These are phyloP conservation scores for Equus przewalskii DNA, from an alignment of 2,113 vertebrate genomes.

Conservation along the genomic window DNA sequence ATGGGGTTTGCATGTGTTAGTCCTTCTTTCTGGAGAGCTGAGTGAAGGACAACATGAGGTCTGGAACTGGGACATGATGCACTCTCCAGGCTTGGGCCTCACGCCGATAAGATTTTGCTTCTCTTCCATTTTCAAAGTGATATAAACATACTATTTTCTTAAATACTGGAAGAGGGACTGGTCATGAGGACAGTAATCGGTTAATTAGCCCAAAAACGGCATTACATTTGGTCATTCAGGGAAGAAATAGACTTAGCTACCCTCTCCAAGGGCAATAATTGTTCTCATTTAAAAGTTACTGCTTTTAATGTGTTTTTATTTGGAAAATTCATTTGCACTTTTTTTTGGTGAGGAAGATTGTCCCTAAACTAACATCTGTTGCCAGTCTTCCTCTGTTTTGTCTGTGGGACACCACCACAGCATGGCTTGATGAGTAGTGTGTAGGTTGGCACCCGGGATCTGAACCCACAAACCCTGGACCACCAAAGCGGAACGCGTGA, in stretches of 20 bases:
- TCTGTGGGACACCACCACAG: too few species aligned
- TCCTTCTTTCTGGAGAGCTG: too few species aligned
- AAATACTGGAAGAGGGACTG: neutral
- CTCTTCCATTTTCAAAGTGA: neutral
- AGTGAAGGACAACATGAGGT: rapidly evolving
- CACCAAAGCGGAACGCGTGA: too few species aligned
- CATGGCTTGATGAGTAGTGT: too few species aligned
- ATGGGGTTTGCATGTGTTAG: rapidly evolving
- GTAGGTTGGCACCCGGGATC: too few species aligned
- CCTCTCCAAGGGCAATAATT: neutral
- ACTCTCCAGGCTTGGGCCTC: rapidly evolving
- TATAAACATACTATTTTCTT: neutral
- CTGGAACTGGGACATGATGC: rapidly evolving
- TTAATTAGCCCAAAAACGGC: neutral
- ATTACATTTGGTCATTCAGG: too few species aligned
- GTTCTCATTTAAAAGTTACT: neutral
- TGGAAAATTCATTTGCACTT: neutral
- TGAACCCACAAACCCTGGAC: too few species aligned
- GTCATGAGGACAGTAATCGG: neutral
- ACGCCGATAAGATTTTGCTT: neutral
- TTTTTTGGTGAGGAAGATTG: too few species aligned
- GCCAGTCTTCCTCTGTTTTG: too few species aligned
- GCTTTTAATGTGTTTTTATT: neutral
- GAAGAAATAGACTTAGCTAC: neutral
- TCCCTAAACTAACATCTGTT: too few species aligned